Evolutionary conservation across 2,888 invertebrate genomes (phyloP).

Genomic region (Drosophila paucipuncta): DNA sequence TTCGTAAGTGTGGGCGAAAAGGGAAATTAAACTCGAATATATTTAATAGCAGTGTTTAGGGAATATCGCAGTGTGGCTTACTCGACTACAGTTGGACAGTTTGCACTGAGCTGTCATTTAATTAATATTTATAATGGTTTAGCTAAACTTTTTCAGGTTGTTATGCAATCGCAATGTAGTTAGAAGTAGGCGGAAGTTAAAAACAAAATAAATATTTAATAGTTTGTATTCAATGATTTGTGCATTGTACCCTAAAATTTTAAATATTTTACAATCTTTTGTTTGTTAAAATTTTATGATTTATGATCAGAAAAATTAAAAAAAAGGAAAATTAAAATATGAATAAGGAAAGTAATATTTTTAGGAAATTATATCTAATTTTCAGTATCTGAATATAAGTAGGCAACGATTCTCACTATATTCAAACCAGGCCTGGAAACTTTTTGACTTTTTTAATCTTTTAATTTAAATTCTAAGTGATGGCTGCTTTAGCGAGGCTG

Average conservation of each 20-base stretch:
- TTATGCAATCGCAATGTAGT: neutral
- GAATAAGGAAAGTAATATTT: neutral
- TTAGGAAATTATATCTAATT: neutral
- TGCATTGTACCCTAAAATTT: neutral
- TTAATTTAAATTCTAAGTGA: slow-evolving; percentile 4
- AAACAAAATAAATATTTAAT: neutral
- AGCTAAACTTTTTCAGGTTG: neutral
- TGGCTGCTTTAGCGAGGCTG: slow-evolving; percentile 23
- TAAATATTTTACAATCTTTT: neutral
- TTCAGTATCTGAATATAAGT: neutral
- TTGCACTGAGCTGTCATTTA: slow-evolving; percentile 30
- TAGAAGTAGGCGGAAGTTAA: neutral
- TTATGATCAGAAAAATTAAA: neutral
- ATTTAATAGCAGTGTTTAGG: neutral
- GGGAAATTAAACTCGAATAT: neutral
- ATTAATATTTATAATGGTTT: slow-evolving; percentile 44
- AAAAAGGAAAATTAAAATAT: neutral
- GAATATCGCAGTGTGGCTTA: neutral
- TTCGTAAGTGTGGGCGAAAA: neutral
- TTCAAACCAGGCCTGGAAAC: fast-evolving
- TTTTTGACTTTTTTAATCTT: neutral
- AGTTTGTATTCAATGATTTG: neutral
- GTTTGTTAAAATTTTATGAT: neutral
- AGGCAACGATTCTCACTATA: neutral
- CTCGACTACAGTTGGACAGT: slow-evolving; percentile 21